phyloP scores from a whole-genome alignment of 2,113 vertebrate genomes.

The Brachypodius melanocephalos region DNA sequence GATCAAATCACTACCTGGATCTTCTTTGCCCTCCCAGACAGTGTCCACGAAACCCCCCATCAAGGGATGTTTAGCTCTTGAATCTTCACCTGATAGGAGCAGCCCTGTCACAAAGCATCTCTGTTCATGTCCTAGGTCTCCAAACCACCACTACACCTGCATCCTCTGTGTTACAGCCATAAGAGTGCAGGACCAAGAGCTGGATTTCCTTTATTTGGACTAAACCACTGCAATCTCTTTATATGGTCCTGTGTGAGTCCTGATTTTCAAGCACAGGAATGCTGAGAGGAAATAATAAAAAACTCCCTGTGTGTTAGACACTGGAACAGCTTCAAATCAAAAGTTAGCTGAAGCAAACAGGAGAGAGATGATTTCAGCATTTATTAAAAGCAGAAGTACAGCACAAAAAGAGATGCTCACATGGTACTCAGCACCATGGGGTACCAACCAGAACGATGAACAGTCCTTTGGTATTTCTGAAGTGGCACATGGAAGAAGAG shows the following conservation, averaged over 20 bases:
- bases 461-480: not conserved
- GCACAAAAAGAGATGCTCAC: not conserved
- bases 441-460: rapidly evolving
- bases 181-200: not conserved
- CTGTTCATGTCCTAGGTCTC: not conserved
- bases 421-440: not conserved
- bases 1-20: not conserved
- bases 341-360: slow-evolving; percentile 6
- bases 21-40: not conserved
- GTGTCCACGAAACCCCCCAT: not conserved
- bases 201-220: slow-evolving; percentile 5
- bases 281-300: not conserved
- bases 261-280: slow-evolving; percentile 34
- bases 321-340: slow-evolving; percentile 7
- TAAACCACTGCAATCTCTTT: not conserved
- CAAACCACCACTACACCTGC: not conserved
- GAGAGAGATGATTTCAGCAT: not conserved
- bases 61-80: not conserved
- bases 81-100: not conserved
- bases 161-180: not conserved
- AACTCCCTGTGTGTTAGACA: not conserved
- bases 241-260: not conserved
- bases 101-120: not conserved
- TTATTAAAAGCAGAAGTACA: not conserved
- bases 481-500: not conserved